These are phyloP conservation scores for Sylvietta virens DNA, from an alignment of 2,113 vertebrate species.

Conservation along the genomic window DNA sequence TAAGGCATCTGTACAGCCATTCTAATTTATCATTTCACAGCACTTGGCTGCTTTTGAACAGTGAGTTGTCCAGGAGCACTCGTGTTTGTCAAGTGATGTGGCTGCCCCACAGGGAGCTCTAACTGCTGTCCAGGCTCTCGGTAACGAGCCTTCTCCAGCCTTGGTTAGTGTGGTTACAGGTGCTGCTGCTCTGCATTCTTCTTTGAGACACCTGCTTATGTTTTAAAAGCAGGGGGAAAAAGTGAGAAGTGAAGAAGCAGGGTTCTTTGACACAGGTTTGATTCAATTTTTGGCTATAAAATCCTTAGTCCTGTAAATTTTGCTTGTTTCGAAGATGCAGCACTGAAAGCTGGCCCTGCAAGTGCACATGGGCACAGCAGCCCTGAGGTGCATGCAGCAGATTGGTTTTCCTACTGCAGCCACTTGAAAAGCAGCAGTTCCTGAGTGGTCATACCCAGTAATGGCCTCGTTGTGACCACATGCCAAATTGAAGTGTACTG, in stretches of 20 bases:
- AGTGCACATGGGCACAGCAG: background rate
- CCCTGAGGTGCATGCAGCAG: background rate
- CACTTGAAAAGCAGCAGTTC: background rate
- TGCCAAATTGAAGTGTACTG: background rate
- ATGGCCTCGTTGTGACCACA: background rate
- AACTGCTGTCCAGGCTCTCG: accelerated
- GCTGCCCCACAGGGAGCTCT: background rate
- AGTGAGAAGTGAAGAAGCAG: background rate
- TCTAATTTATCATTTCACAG: background rate
- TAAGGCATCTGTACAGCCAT: accelerated
- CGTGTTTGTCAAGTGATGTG: background rate
- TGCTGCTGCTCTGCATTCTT: background rate
- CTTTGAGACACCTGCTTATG: background rate
- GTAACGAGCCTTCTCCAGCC: background rate
- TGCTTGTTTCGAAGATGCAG: background rate
- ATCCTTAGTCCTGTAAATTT: background rate
- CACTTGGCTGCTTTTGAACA: background rate
- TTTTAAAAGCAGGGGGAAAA: background rate
- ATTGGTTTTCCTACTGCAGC: background rate
- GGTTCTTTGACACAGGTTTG: background rate
- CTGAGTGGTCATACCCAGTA: background rate
- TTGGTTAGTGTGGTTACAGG: background rate
- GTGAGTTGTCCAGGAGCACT: background rate
- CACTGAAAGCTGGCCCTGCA: background rate
- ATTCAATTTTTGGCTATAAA: background rate